Base-by-base conservation (phyloP, 2,113 vertebrate genomes). In the Columba janthina region DNA sequence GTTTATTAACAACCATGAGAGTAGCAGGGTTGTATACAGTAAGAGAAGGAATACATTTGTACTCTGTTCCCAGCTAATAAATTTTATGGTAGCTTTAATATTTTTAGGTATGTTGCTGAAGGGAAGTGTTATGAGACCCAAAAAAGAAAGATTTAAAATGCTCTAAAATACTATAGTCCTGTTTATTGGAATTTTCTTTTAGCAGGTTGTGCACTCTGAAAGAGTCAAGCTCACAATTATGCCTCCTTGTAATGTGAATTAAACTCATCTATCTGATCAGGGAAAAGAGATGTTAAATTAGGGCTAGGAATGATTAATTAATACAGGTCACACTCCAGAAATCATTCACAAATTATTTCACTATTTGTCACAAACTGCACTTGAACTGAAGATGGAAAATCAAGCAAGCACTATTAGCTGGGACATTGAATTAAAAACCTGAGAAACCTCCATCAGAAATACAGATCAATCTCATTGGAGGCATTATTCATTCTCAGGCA, bases 11-110 rank as follows among this genome's bases (percentile, higher is more conserved):
- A 89, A 91, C 85, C 54, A 62, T 0, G 1, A 62, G n/a, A 89
- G 58, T 78, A 85, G 58, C 25, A 26, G 72, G 87, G 89, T 91
- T 89, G 76, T 42, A 56, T 22, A 17, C 26, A 65, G 66, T 44
- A 73, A 93, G 67, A 91, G 78, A 91, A 95, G 83, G 71, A 95
- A 90, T 73, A 93, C 54, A 73, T 94, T 95, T 88, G 51, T 91
- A 70, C 62, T 89, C 66, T 78, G 65, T 75, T 97, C 72, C 69
- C 91, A 94, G 89, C 56, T 72, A 95, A 92, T 95, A 96, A 96
- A 96, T 93, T 97, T 97, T 93, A 95, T 82, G 85, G 85, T 18
- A 40, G 74, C 74, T 91, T 90, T 88, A 93, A 91, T 79, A 90
- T 88, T 94, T 94, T 82, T 93, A 83, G 71, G 85, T 89, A 76